Evolutionary conservation across 2,797 vertebrate genomes (phyloP).

Genomic region (Trachops cirrhosus): DNA sequence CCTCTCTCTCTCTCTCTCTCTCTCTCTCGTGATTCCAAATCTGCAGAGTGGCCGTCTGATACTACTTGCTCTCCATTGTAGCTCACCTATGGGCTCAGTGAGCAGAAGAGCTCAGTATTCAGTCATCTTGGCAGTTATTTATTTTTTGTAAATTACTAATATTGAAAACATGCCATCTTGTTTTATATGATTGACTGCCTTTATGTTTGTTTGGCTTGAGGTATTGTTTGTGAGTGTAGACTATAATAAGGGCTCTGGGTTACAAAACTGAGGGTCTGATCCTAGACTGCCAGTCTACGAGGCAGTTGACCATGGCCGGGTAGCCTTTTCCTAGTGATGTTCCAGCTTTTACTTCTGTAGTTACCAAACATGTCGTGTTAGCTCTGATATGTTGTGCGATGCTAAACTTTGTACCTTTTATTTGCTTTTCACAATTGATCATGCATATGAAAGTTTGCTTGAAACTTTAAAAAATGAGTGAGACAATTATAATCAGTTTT

Average conservation of each 20-base stretch:
- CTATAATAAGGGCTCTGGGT: neutral
- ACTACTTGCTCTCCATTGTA: neutral
- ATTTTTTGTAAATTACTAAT: neutral
- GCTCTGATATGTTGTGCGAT: neutral
- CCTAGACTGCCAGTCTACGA: neutral
- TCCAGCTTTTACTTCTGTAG: neutral
- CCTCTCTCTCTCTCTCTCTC: neutral
- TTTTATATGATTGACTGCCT: neutral
- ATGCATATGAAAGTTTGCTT: neutral
- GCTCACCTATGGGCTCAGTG: neutral
- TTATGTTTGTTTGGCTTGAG: neutral
- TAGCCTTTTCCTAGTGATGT: neutral
- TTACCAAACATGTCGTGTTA: neutral
- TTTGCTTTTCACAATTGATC: neutral
- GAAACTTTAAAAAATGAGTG: neutral
- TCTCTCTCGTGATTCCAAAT: neutral
- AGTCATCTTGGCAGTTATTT: neutral
- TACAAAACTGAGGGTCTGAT: neutral
- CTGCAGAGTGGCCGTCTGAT: neutral
- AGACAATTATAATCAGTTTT: slow-evolving; percentile 11
- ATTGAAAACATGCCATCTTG: neutral
- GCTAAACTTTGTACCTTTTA: neutral
- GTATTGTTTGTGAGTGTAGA: neutral
- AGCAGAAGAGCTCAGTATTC: neutral
- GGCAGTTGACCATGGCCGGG: neutral